phyloP scores from a whole-genome alignment of 2,888 invertebrate genomes.

The Coenonympha arcania region DNA sequence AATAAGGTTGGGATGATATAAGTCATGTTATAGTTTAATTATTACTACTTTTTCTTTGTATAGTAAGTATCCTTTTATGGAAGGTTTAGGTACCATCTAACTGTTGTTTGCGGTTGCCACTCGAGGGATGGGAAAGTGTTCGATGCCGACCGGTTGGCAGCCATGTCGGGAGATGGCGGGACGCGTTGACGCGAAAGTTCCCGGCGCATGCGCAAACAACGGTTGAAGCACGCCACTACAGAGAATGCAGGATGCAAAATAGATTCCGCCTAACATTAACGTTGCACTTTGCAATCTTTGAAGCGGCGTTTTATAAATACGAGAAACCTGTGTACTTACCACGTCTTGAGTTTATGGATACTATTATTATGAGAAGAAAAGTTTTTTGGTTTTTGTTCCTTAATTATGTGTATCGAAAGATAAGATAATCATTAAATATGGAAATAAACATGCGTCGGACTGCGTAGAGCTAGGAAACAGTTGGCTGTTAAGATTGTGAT shows the following conservation, averaged over 20 bases:
- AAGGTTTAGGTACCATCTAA: conserved; percentile 54
- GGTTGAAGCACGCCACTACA: conserved; percentile 52
- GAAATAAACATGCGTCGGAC: conserved; percentile 59
- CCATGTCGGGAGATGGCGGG: conserved; percentile 18
- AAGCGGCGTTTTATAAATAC: conserved; percentile 54
- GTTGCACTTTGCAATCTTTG: conserved; percentile 67
- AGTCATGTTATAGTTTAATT: conserved; percentile 72
- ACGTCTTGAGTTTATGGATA: conserved; percentile 58
- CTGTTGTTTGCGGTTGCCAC: conserved; percentile 38
- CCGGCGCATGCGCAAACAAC: conserved; percentile 29
- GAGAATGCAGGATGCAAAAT: conserved; percentile 64
- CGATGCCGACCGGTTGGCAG: conserved; percentile 28
- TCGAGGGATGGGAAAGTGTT: conserved; percentile 14
- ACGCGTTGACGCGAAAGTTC: conserved; percentile 14
- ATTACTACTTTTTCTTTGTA: conserved; percentile 63
- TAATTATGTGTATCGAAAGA: conserved; percentile 69
- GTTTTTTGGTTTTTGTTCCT: conserved; percentile 74
- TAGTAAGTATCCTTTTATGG: conserved; percentile 64
- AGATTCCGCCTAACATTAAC: conserved; percentile 73
- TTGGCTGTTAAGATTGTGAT: conserved; percentile 59
- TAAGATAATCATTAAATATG: conserved; percentile 69
- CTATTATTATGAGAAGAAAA: conserved; percentile 63
- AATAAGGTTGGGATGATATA: conserved; percentile 66
- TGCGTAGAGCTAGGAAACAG: conserved; percentile 51
- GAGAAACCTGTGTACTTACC: conserved; percentile 62